Percentiles rank a stretch among this genome's conserved stretches.
These are phyloP conservation scores for Chouioia cunea DNA, from an alignment of 2,888 invertebrate species.

Conservation along the genomic window DNA sequence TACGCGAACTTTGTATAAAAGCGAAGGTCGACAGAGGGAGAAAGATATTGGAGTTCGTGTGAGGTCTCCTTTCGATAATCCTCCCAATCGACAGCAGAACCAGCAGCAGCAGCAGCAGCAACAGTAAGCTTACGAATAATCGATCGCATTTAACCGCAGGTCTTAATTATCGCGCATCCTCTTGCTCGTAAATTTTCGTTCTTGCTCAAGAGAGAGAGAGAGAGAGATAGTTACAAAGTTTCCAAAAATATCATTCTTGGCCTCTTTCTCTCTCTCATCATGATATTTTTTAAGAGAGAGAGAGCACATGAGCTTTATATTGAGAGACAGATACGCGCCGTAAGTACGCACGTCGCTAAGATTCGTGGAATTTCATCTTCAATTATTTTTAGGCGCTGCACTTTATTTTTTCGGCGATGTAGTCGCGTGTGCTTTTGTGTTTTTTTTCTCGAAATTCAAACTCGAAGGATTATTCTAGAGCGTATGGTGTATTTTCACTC, in stretches of 20 bases:
- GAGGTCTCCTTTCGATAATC: conserved; percentile 32
- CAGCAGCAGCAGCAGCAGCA: too few relatives aligned
- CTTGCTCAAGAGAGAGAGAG: not conserved
- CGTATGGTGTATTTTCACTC: too few relatives aligned
- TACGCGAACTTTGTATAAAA: conserved; percentile 26
- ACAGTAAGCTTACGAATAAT: conserved; percentile 36
- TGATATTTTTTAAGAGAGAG: too few relatives aligned
- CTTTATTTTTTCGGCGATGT: not conserved
- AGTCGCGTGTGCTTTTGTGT: too few relatives aligned
- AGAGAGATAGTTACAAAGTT: conserved; percentile 46
- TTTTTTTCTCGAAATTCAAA: too few relatives aligned
- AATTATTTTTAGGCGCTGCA: conserved; percentile 15
- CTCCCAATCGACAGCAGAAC: not conserved
- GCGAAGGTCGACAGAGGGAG: not conserved
- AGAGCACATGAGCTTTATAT: too few relatives aligned
- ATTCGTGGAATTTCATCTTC: too few relatives aligned
- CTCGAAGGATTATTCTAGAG: too few relatives aligned
- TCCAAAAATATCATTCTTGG: conserved; percentile 53
- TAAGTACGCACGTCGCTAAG: too few relatives aligned
- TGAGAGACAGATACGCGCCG: too few relatives aligned
- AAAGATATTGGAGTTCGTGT: conserved; percentile 29
- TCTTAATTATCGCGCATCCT: conserved; percentile 45
- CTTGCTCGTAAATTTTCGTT: conserved; percentile 2
- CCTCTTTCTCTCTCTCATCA: too few relatives aligned
- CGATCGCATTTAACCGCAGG: conserved; percentile 45